Evolutionary conservation across 2,888 invertebrate genomes (phyloP), one percentile per base, ranked within the genome.

Genomic region (Tyria jacobaeae): DNA sequence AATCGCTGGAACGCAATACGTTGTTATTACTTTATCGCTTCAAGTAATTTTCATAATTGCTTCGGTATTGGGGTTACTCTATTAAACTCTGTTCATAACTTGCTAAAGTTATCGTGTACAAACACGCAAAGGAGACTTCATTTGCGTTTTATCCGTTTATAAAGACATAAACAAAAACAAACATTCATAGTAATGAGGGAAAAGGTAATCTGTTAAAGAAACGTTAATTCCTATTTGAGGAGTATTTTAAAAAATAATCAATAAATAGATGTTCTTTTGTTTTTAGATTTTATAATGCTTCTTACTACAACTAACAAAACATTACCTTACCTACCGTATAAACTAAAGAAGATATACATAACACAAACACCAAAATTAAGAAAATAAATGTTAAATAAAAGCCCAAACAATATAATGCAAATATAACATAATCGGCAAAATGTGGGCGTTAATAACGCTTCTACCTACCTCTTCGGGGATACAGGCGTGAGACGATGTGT

Each of bases 11-110:
- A 39, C 25, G 27, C 24, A 49, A 25, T 31, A 21, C 49, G 39
- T 41, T 24, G 31, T 31, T 31, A 47, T 59, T 50, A 39, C 27
- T 37, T 52, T 41, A 54, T 48, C 15, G 55, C 41, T 55, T 21
- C 41, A 50, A 55, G 39, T 49, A 49, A 55, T 50, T 60, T 54
- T 27, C 41, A 7, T 50, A 60, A 60, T 55, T 55, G 47, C 59
- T 37, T 24, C 17, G 49, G 34, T 17, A 39, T 60, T 60, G 12
- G 41, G 41, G 34, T 34, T 34, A 34, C 55, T 41, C 44, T 60
- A 41, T 25, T 34, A 50, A 35, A 24, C 48, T 31, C 14, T 34
- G 34, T 10, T 49, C n/a, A 39, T 55, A 60, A 60, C 21, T 56
- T 56, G 34, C 50, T 35, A 55, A 48, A 50, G 41, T 51, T 51